Base-by-base conservation (phyloP, 1,140 invertebrate genomes). In the Monomorium pharaonis region DNA sequence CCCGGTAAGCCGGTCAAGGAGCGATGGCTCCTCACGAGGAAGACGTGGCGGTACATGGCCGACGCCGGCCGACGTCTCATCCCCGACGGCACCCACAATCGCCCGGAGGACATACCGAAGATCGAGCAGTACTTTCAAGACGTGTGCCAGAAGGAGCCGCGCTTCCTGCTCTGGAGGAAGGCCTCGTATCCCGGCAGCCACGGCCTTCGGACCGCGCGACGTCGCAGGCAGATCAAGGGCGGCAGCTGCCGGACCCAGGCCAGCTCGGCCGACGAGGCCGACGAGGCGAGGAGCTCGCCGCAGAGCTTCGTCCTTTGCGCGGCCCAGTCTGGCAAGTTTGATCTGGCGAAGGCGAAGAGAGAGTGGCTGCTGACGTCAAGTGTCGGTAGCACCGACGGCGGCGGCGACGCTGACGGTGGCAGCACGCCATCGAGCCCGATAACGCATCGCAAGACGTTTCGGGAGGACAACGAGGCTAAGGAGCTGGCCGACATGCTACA, bases 31-130 rank as follows among this genome's bases (percentile, higher is more conserved):
- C 95, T 98, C 27, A 98, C 98, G 6, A 95, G 98, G 37, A 98
- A 98, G 94, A 98, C 98, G 24, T 98, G 98, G 98, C 96, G 97
- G 83, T 98, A 98, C 93, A 98, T 98, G 98, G 96, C 97, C 0
- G 98, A 98, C 90, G 97, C 98, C 14, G 98, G 98, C n/a, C 96
- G 97, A 58, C 97, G 97, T 90, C 95, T 98, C 16, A 97, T 98
- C 56, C 98, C 98, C 0, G 98, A 98, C 69, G 97, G 97, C 3
- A 96, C 95, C 0, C 96, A 96, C 90, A 97, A 97, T 94, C 95
- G 96, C 6, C 90, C 95, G 1, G 97, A 98, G 90, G 97, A 98
- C 90, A 95, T 98, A 37, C 97, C 97, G 0, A 96, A 97, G 85
- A 97, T 98, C 67, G 98, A 98, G 92, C 97, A 97, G 18, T 97